These are phyloP conservation scores for Martes martes DNA, from an alignment of 2,113 vertebrate species.

Conservation along the genomic window DNA sequence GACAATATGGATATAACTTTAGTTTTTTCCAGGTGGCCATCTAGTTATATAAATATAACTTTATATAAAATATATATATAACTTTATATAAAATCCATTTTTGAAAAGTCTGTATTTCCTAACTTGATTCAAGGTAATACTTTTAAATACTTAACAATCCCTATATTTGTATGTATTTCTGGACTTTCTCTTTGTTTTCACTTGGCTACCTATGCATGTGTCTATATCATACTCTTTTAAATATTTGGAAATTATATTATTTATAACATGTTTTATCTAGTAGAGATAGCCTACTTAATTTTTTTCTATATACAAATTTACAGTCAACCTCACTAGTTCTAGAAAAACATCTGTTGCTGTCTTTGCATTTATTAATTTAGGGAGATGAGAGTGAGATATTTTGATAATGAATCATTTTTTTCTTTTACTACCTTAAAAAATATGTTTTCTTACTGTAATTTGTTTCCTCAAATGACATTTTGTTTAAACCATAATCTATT, in stretches of 20 bases:
- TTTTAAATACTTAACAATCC: neutral
- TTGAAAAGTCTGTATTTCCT: neutral
- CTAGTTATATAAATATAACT: neutral
- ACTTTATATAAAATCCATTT: neutral
- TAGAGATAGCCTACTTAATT: neutral
- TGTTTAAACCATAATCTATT: neutral
- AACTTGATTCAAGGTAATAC: neutral
- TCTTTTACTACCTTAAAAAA: neutral
- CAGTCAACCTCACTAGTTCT: neutral
- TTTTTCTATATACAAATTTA: neutral
- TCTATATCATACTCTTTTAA: neutral
- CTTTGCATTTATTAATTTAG: neutral
- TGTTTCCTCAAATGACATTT: neutral
- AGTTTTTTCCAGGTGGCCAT: neutral
- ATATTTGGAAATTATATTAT: neutral
- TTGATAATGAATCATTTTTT: neutral
- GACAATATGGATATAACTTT: neutral
- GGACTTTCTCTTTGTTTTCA: neutral
- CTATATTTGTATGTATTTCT: neutral
- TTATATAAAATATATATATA: no score
- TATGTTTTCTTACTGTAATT: neutral
- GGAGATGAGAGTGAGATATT: neutral
- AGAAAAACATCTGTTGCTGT: neutral
- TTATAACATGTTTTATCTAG: neutral
- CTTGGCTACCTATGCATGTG: neutral